These are phyloP conservation scores for Sebastes paucispinis DNA, from an alignment of 2,797 vertebrate genomes.

Conservation along the genomic window DNA sequence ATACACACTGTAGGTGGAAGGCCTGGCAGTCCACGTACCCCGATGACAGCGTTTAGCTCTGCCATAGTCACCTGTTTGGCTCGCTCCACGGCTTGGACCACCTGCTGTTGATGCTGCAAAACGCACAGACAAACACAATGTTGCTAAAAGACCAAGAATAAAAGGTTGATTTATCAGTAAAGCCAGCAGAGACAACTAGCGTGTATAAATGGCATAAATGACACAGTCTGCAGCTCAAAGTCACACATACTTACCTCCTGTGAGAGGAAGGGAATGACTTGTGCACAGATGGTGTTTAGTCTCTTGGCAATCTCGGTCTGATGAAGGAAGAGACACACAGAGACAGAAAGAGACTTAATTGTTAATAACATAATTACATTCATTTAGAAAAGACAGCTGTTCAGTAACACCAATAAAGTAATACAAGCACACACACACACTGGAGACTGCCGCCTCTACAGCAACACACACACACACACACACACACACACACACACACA, in stretches of 20 bases:
- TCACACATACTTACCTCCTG: conserved; percentile 94
- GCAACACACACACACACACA: conserved; percentile 1
- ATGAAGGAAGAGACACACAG: conserved; percentile 64
- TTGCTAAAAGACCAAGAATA: neutral
- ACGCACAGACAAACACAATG: conserved; percentile 33
- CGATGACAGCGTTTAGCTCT: conserved; percentile 97
- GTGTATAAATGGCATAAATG: conserved; percentile 25
- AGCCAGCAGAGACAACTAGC: conserved; percentile 10
- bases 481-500: no score
- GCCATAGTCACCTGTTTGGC: conserved; percentile 99
- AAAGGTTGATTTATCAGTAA: conserved; percentile 3
- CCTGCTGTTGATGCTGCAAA: conserved; percentile 95
- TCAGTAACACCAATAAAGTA: conserved; percentile 62
- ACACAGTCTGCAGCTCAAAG: conserved; percentile 31
- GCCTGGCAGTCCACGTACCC: conserved; percentile 97
- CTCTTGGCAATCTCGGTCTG: conserved; percentile 98
- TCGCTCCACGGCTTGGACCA: conserved; percentile 95
- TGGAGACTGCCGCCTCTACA: neutral
- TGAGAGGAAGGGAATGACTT: conserved; percentile 99
- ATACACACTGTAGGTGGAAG: conserved; percentile 97
- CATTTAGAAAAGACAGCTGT: conserved; percentile 73
- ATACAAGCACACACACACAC: conserved; percentile 25
- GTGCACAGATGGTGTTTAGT: conserved; percentile 98
- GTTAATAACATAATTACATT: conserved; percentile 75
- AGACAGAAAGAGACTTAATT: conserved; percentile 61